Evolutionary conservation across 1,140 invertebrate genomes (phyloP), one percentile per base, ranked within the genome.

Genomic region (Papilio xuthus): DNA sequence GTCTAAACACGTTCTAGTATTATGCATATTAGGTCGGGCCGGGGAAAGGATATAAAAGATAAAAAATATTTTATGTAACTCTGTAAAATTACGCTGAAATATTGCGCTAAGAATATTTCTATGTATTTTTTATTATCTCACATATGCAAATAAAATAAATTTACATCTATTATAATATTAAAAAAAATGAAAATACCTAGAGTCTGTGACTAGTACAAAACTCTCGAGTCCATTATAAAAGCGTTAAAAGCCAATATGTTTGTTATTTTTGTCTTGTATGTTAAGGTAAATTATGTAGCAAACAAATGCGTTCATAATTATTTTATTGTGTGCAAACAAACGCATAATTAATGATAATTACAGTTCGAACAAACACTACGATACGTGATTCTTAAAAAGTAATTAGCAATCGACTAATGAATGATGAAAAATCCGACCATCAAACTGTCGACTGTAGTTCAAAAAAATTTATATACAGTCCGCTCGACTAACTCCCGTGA

Each of bases 1-100:
- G 60, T 67, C 60, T 67, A 67, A 67, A 32, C 60, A 67, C 60
- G 60, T 37, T 37, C 32, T 37, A 37, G 32, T 67, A 67, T 67
- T 67, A 67, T 67, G 60, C 26, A 67, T 67, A 67, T 67, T 67
- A 67, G 60, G 60, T 28, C 60, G 60, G 26, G 26, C 26, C 15
- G 60, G 60, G 56, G 26, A 67, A 28, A 32, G 26, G 13, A 28
- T 67, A 67, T 67, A 28, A 28, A 67, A 67, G 26, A 67, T 32
- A 67, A 28, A 67, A 63, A 67, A 67, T 13, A 28, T 67, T 67
- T 26, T 67, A 67, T 32, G 60, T 67, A 67, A 67, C 26, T 18
- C 26, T 28, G 60, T 67, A 1, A 67, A 67, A 32, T 67, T 28
- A 13, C 4, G 32, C 13, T 32, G 26, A 67, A 32, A 67, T 67